Conservation (phyloP, 2,797 vertebrate species). For the Vipera latastei region DNA sequence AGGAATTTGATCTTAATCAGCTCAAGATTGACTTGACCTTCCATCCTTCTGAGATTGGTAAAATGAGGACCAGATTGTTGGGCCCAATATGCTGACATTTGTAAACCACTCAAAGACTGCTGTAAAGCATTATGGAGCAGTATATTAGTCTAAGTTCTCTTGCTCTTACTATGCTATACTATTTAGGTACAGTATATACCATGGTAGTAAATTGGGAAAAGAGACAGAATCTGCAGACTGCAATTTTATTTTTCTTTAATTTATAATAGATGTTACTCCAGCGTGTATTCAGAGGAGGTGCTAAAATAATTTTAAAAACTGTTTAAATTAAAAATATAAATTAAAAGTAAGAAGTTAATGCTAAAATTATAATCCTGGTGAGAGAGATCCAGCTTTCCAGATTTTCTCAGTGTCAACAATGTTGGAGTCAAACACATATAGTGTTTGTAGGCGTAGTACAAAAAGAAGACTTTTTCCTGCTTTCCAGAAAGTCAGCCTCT, state of each 20-base stretch:
- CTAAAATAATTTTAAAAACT: not conserved
- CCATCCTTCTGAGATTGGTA: not conserved
- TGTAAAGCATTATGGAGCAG: not conserved
- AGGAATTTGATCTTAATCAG: not conserved
- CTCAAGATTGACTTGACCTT: not conserved
- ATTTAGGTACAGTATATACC: not conserved
- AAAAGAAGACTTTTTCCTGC: not conserved
- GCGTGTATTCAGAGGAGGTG: not conserved
- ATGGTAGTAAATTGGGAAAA: not conserved
- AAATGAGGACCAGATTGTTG: not conserved
- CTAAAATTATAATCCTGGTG: not conserved
- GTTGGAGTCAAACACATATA: not conserved
- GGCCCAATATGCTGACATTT: not conserved
- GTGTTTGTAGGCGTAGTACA: not conserved
- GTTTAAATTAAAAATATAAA: not conserved
- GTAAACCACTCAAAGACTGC: not conserved
- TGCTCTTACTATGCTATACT: not conserved
- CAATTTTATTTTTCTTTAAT: not conserved
- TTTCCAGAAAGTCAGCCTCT: not conserved
- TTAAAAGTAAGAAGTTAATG: not conserved
- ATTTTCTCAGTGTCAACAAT: not conserved
- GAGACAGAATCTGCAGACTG: not conserved
- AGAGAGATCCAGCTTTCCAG: not conserved
- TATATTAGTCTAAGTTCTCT: not conserved
- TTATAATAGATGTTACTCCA: not conserved